Evolutionary conservation across 2,113 vertebrate genomes (phyloP).

Genomic region (Notechis scutatus): DNA sequence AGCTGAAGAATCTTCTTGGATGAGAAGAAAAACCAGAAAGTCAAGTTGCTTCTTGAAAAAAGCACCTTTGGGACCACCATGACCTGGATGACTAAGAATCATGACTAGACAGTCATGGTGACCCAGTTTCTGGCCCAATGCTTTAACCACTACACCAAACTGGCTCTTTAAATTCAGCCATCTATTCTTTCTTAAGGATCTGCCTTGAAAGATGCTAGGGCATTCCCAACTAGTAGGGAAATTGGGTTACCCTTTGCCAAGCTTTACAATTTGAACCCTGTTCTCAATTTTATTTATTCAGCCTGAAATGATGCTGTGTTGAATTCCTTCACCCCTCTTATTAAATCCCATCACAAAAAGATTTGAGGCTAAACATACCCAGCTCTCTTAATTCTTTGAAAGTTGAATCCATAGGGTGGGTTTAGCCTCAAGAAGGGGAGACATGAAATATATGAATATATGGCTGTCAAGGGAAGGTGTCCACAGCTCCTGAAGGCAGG

Average conservation of each 20-base stretch:
- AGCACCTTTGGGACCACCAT: too few relatives aligned
- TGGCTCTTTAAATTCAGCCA: background rate
- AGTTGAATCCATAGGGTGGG: background rate
- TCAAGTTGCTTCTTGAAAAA: too few relatives aligned
- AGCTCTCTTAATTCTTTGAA: background rate
- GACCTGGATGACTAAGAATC: too few relatives aligned
- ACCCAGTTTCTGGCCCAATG: background rate
- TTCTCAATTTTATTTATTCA: background rate
- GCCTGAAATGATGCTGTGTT: background rate
- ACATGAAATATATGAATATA: background rate
- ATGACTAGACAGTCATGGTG: too few relatives aligned
- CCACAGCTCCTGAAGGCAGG: background rate
- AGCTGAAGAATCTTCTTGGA: too few relatives aligned
- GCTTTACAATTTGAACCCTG: background rate
- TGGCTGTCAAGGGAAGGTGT: background rate
- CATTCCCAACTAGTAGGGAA: background rate
- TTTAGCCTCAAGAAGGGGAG: background rate
- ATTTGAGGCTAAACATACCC: background rate
- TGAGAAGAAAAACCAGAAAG: too few relatives aligned
- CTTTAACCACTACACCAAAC: background rate
- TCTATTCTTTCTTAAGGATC: background rate
- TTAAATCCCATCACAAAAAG: background rate
- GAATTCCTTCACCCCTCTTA: background rate
- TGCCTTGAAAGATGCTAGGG: background rate
- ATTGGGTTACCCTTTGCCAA: background rate